Evolutionary conservation across 2,888 invertebrate genomes (phyloP), one percentile per base, ranked within the genome.

Genomic region (Trissolcus japonicus): DNA sequence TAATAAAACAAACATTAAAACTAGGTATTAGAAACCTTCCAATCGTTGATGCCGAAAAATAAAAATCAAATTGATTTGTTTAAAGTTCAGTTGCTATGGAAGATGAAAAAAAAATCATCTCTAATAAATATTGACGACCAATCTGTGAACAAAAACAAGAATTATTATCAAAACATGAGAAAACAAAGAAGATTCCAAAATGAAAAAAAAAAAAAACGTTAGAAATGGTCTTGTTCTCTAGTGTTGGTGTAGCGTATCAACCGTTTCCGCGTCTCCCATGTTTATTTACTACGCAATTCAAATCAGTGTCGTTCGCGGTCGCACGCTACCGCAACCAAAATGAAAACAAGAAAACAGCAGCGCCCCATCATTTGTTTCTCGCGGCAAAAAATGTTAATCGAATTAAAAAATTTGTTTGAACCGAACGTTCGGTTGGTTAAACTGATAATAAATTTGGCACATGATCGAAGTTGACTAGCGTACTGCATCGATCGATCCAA

Each of bases 401-500:
- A 61, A 19, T 25, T 54, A 14, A 25, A 0, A 56, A 35, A 7
- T 21, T n/a, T 17, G 1, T 53, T 29, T 29, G 25, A 7, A 6
- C 43, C 16, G 35, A 25, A 43, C 2, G 1, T 57, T 21, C 48
- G 16, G 50, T 50, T 6, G n/a, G 11, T 17, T 16, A 21, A 51
- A 7, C 6, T 46, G 2, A 21, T 11, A 46, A 48, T 1, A 57
- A 57, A 41, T n/a, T 17, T 1, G 0, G 0, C 19, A 43, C 41
- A 16, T 55, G 2, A n/a, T 6, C 13, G 9, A 14, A 17, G 4
- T 56, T 68, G 74, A 68, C 21, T 6, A 46, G 9, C 40, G 53
- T 17, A 68, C 43, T 75, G 2, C 4, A 16, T 14, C 35, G 54
- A 75, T 75, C 75, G 75, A 75, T 75, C 75, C 68, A 75, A 75